Base-by-base conservation (phyloP, 2,888 invertebrate species). In the Phytoseiulus persimilis region DNA sequence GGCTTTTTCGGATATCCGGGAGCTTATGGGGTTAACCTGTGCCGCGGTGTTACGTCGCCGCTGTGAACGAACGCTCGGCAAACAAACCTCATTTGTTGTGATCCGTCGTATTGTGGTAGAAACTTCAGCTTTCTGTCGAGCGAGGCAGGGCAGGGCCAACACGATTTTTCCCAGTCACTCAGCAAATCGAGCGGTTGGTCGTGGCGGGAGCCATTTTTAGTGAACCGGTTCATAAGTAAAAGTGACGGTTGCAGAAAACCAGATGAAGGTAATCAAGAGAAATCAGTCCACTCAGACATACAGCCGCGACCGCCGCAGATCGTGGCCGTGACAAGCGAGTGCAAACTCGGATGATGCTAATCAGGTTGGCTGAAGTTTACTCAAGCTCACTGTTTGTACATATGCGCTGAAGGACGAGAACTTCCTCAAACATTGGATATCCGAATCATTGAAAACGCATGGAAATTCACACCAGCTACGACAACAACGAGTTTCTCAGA, bases 91-190 rank as follows among this genome's bases (percentile, higher is more conserved):
- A 65, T 65, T 65, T 65, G 65, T 23, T 65, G 65, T 65, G 65
- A 65, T 65, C 65, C 65, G 65, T 65, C 65, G 65, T 65, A 65
- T 65, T 65, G 65, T 65, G 65, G 65, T 65, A 65, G 65, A 65
- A 65, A 65, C 65, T 65, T 65, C 65, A 65, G 65, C 65, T 65
- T 2, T 65, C 65, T 65, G 65, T 23, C 65, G 28, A 65, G 65
- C 65, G 18, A 2, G 65, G 28, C 65, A 65, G 65, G 28, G 18
- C 65, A 65, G 65, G 65, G 65, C 65, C 65, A 65, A 65, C 65
- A 65, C 65, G 65, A 65, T 65, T 14, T 23, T 65, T 65, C 18
- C 18, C 65, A 65, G 65, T 65, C 65, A 65, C 65, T 65, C 65
- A 65, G 65, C 65, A 65, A 65, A 23, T 65, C 65, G 18, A 65